Conservation (phyloP, 2,113 vertebrate genomes). For the Zeus faber region DNA sequence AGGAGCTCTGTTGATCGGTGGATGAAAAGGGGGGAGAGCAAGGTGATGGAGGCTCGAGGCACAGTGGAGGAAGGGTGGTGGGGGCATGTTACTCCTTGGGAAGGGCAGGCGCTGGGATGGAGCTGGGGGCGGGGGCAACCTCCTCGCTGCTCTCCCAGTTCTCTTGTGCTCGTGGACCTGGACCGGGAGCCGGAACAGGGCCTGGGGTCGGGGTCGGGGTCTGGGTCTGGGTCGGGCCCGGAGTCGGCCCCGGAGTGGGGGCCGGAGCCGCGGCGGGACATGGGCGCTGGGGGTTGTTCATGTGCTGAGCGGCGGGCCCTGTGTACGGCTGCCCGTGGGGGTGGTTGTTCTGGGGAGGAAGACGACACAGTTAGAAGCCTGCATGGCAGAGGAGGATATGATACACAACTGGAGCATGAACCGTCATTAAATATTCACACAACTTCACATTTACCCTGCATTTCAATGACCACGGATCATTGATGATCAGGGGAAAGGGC, state of each 20-base stretch:
- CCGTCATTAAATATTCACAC: no score
- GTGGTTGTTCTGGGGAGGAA: constrained; percentile 87
- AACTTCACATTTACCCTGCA: no score
- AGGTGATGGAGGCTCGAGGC: constrained; percentile 72
- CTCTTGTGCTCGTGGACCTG: constrained; percentile 98
- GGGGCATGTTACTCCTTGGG: constrained; percentile 89
- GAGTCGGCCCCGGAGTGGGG: constrained; percentile 50
- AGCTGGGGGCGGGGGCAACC: constrained; percentile 80
- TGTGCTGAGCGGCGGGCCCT: constrained; percentile 97
- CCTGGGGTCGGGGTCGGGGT: constrained; percentile 30
- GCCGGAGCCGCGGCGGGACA: constrained; percentile 75
- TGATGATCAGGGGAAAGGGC: no score
- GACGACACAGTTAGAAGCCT: background rate
- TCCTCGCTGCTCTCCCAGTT: constrained; percentile 96
- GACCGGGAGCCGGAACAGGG: constrained; percentile 47
- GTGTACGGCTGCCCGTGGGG: constrained; percentile 98
- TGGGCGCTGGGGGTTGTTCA: constrained; percentile 97
- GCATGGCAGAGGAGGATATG: no score
- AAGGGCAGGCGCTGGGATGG: constrained; percentile 73
- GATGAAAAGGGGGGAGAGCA: constrained; percentile 63
- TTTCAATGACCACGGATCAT: no score
- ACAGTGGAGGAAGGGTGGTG: constrained; percentile 71
- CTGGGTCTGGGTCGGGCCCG: constrained; percentile 52
- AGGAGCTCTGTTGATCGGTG: constrained; percentile 68
- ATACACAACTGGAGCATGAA: no score